Evolutionary conservation across 2,888 invertebrate species (phyloP).

Genomic region (Drosophila mulleri): DNA sequence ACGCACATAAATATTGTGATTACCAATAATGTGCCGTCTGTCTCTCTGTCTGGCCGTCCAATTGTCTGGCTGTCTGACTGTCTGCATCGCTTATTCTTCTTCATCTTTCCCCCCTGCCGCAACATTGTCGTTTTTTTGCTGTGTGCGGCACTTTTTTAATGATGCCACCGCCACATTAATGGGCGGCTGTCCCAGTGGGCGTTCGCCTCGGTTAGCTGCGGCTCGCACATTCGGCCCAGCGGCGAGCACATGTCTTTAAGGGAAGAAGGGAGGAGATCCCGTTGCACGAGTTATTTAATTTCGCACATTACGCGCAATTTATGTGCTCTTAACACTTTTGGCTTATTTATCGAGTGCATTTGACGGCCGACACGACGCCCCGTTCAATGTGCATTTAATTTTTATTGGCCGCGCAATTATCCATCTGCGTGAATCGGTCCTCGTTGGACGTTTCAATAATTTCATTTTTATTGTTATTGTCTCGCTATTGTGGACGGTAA

Average conservation of each 20-base stretch:
- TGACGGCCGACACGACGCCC: slow-evolving; percentile 36
- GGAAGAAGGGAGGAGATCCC: slow-evolving; percentile 39
- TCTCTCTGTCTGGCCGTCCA: slow-evolving; percentile 41
- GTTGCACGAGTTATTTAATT: slow-evolving; percentile 36
- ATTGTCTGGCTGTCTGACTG: slow-evolving; percentile 32
- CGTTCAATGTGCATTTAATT: slow-evolving; percentile 50
- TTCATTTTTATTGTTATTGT: slow-evolving; percentile 67
- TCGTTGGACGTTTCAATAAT: slow-evolving; percentile 60
- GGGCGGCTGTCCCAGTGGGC: slow-evolving; percentile 23
- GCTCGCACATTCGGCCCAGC: slow-evolving; percentile 43
- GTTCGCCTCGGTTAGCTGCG: slow-evolving; percentile 36
- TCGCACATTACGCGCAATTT: slow-evolving; percentile 47
- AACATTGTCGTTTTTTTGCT: slow-evolving; percentile 32
- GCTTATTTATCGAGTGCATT: slow-evolving; percentile 59
- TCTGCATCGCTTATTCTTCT: slow-evolving; percentile 19
- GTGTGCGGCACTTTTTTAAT: slow-evolving; percentile 57
- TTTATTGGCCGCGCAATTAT: slow-evolving; percentile 68
- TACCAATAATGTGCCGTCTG: slow-evolving; percentile 72
- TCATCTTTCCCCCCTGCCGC: not conserved
- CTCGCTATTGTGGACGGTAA: slow-evolving; percentile 43
- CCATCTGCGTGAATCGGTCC: slow-evolving; percentile 43
- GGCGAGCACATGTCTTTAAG: slow-evolving; percentile 37
- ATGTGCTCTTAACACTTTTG: slow-evolving; percentile 36
- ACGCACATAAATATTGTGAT: slow-evolving; percentile 79
- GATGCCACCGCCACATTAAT: slow-evolving; percentile 35